Percentiles rank a stretch among this genome's conserved stretches.
These are phyloP conservation scores for rat (Rattus norvegicus) DNA, from an alignment of 2,113 vertebrate species.

Conservation along the genomic window DNA sequence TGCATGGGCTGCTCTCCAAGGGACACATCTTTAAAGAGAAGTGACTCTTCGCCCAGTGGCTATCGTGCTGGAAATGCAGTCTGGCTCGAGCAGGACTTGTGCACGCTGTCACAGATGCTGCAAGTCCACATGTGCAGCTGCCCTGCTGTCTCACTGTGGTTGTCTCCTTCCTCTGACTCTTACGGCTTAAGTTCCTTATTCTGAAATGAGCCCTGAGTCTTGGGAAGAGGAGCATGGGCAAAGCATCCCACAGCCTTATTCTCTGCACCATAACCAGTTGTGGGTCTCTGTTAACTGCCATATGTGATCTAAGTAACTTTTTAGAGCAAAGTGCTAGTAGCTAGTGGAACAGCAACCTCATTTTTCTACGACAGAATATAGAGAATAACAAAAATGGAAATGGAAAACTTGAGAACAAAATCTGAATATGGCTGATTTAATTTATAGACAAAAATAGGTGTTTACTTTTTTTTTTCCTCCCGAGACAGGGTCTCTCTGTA, in stretches of 20 bases:
- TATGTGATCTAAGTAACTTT: not conserved
- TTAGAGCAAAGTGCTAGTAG: not conserved
- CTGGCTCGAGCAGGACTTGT: not conserved
- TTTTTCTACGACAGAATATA: not conserved
- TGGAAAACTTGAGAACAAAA: slow-evolving; percentile 29
- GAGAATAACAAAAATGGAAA: slow-evolving; percentile 27
- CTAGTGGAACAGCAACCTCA: not conserved
- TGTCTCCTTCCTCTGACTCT: not conserved
- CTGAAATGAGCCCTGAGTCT: not conserved
- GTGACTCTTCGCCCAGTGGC: not conserved
- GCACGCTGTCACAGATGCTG: not conserved
- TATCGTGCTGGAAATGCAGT: not conserved
- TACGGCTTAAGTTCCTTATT: not conserved
- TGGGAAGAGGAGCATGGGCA: not conserved
- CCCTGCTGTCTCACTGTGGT: not conserved
- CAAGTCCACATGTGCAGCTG: not conserved
- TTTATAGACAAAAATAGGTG: slow-evolving; percentile 50
- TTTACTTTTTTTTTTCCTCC: not conserved
- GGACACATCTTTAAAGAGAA: not conserved
- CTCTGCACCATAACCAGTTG: not conserved
- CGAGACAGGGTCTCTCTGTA: not conserved
- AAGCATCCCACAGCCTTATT: not conserved
- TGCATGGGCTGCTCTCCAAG: not conserved
- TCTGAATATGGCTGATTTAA: slow-evolving; percentile 43
- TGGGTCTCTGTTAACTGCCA: not conserved